A percentile compares a stretch with the other conserved stretches of the same genome.
Evolutionary conservation across 2,888 invertebrate genomes (phyloP).

Genomic region (Ceramica pisi): DNA sequence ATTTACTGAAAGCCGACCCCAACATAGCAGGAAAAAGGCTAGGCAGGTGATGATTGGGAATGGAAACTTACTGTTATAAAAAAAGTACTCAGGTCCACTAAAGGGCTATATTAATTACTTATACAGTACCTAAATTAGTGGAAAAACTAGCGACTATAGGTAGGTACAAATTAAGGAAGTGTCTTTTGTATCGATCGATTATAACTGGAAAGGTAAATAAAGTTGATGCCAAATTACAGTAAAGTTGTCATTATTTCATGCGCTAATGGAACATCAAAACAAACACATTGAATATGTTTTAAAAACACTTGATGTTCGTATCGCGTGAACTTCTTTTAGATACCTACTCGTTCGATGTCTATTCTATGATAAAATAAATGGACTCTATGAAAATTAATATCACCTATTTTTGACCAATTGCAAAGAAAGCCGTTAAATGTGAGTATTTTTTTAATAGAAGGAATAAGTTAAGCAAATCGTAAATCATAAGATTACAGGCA

Average conservation of each 20-base stretch:
- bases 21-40: too few relatives aligned
- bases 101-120: too few relatives aligned
- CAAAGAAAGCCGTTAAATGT: not conserved
- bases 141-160: not conserved
- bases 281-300: conserved; percentile 35
- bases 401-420: too few relatives aligned
- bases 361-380: conserved; percentile 20
- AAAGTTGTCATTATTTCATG: conserved; percentile 22
- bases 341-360: conserved; percentile 20
- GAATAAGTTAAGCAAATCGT: not conserved
- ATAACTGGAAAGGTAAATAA: conserved; percentile 28
- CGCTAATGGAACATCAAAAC: conserved; percentile 40
- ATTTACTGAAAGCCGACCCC: too few relatives aligned
- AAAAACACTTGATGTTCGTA: conserved; percentile 47
- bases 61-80: too few relatives aligned
- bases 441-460: not conserved
- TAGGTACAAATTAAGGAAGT: not conserved
- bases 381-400: conserved; percentile 1
- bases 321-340: conserved; percentile 51
- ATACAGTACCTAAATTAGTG: not conserved
- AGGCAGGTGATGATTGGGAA: too few relatives aligned
- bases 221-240: conserved; percentile 37
- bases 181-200: conserved; percentile 2
- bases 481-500: not conserved
- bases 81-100: too few relatives aligned